phyloP scores from a whole-genome alignment of 2,797 vertebrate genomes.

The Masticophis lateralis region DNA sequence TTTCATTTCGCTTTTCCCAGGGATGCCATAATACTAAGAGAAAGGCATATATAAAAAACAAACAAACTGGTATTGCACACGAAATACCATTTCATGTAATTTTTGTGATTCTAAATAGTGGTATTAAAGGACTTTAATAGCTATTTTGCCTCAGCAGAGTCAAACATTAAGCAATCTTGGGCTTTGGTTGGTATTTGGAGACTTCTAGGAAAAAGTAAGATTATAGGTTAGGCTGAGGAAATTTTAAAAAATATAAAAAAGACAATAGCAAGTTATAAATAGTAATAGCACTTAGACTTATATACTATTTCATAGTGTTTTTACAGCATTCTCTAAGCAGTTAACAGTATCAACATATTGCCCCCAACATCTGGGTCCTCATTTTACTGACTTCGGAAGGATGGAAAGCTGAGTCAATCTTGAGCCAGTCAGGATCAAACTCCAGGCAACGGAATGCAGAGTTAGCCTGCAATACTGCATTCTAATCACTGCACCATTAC shows the following conservation, averaged over 20 bases:
- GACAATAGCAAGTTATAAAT: neutral
- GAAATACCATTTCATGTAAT: neutral
- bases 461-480: neutral
- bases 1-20: conserved; percentile 67
- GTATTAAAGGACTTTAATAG: neutral
- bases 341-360: neutral
- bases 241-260: neutral
- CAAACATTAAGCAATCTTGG: neutral
- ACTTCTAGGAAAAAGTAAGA: neutral
- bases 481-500: neutral
- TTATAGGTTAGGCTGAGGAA: neutral
- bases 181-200: neutral
- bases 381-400: neutral
- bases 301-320: neutral
- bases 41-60: neutral
- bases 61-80: neutral
- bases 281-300: neutral
- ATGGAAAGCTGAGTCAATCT: neutral
- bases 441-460: neutral
- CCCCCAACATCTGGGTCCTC: neutral
- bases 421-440: neutral
- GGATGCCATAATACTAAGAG: conserved; percentile 55
- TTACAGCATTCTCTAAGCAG: neutral
- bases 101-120: neutral
- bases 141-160: neutral